phyloP scores from a whole-genome alignment of 2,113 vertebrate genomes.

The Xiphias gladius region DNA sequence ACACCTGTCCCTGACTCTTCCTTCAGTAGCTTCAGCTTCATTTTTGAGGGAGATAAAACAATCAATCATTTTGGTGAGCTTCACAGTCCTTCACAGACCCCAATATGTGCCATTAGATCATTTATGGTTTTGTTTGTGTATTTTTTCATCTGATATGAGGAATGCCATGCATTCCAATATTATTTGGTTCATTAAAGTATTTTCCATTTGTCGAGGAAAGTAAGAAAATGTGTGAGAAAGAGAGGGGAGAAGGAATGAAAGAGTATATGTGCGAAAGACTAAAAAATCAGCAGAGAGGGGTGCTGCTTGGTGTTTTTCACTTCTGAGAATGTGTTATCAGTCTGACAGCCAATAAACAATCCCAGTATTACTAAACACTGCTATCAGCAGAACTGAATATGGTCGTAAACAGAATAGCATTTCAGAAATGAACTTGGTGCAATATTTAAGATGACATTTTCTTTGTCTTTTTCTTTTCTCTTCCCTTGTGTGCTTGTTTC shows the following conservation, averaged over 20 bases:
- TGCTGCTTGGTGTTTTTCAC: conserved; percentile 39
- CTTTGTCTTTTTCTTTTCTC: conserved; percentile 24
- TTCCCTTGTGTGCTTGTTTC: conserved; percentile 41
- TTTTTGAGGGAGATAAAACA: not conserved
- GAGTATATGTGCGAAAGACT: not conserved
- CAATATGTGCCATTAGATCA: conserved; percentile 63
- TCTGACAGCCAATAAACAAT: conserved; percentile 52
- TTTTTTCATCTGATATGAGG: conserved; percentile 14
- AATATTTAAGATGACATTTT: conserved; percentile 68
- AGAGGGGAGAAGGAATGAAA: not conserved
- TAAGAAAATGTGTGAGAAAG: conserved; percentile 9
- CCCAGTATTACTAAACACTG: conserved; percentile 40
- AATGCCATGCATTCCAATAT: conserved; percentile 48
- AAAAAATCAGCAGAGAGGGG: conserved; percentile 14
- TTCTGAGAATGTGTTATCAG: conserved; percentile 48
- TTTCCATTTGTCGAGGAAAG: conserved; percentile 23
- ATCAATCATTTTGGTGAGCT: not conserved
- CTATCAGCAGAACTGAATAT: conserved; percentile 35
- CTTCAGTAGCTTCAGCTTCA: conserved; percentile 5
- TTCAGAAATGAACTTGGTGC: conserved; percentile 69
- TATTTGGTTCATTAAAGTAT: conserved; percentile 25
- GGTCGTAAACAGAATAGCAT: conserved; percentile 36
- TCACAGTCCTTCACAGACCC: not conserved
- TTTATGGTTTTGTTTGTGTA: not conserved
- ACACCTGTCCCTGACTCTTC: not conserved